Percentiles rank a stretch among this genome's conserved stretches.
These are phyloP conservation scores for Rhysida immarginata DNA, from an alignment of 1,140 invertebrate genomes.

Conservation along the genomic window DNA sequence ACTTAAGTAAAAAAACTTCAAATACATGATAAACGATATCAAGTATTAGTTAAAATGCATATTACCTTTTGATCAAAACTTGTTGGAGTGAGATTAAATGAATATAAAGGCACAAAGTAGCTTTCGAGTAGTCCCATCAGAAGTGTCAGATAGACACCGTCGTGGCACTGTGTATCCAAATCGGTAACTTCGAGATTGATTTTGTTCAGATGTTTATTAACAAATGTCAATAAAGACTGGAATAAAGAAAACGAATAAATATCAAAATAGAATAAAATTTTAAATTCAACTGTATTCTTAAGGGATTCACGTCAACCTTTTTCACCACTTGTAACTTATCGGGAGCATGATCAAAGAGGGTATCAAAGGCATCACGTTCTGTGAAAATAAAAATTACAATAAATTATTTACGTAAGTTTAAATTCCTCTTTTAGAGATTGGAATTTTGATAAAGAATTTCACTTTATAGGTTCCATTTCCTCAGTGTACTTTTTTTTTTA, in stretches of 20 bases:
- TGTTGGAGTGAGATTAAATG: slow-evolving; percentile 77
- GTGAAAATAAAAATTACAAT: slow-evolving; percentile 3
- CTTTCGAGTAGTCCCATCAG: slow-evolving; percentile 92
- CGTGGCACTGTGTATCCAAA: slow-evolving; percentile 88
- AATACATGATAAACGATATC: too few species aligned
- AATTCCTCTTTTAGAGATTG: too few species aligned
- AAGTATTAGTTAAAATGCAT: slow-evolving; percentile 8
- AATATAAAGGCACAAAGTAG: slow-evolving; percentile 95
- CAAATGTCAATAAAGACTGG: slow-evolving; percentile 85
- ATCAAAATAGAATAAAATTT: background rate
- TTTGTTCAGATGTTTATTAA: slow-evolving; percentile 94
- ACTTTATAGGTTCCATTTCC: background rate
- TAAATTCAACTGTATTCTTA: background rate
- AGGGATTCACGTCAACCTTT: slow-evolving; percentile 46
- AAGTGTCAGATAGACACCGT: slow-evolving; percentile 89
- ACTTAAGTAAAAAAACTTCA: too few species aligned
- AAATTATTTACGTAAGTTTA: too few species aligned
- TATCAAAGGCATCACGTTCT: slow-evolving; percentile 94
- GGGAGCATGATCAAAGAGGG: slow-evolving; percentile 94
- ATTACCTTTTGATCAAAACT: slow-evolving; percentile 33
- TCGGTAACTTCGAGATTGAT: slow-evolving; percentile 91
- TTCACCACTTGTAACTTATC: slow-evolving; percentile 96
- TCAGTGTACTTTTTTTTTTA: slow-evolving; percentile 4
- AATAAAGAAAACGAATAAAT: slow-evolving; percentile 21
- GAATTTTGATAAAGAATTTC: too few species aligned